Evolutionary conservation across 2,113 vertebrate genomes (phyloP).

Genomic region (Motacilla alba): DNA sequence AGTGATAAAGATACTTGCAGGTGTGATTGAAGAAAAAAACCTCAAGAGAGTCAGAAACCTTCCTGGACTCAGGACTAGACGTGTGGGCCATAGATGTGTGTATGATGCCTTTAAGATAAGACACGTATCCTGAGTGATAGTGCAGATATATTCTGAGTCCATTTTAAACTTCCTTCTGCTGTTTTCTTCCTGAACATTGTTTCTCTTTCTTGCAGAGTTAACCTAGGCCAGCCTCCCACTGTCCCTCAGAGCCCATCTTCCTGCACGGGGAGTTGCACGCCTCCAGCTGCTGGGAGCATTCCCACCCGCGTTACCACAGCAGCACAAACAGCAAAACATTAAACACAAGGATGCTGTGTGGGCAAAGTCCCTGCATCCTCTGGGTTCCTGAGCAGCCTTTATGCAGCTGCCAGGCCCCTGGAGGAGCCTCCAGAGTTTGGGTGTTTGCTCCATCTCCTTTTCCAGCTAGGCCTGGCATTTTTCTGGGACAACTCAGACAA

Average conservation of each 20-base stretch:
- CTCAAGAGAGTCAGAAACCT: not conserved
- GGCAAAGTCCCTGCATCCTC: not conserved
- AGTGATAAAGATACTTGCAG: not conserved
- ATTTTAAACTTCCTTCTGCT: not conserved
- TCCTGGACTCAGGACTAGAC: not conserved
- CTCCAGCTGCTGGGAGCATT: not conserved
- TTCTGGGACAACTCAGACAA: not conserved
- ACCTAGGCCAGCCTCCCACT: not conserved
- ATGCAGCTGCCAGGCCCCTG: not conserved
- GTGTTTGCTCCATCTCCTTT: not conserved
- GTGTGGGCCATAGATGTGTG: fast-evolving
- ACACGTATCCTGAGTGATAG: fast-evolving
- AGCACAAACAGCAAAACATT: constrained; percentile 28
- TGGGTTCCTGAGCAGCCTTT: fast-evolving
- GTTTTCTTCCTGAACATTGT: not conserved
- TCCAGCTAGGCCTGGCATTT: not conserved
- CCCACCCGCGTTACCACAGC: constrained; percentile 7
- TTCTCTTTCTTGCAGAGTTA: not conserved
- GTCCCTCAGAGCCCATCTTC: not conserved
- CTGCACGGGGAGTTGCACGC: not conserved
- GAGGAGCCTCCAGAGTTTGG: not conserved
- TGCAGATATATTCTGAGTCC: not conserved
- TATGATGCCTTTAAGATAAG: not conserved
- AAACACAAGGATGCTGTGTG: not conserved
- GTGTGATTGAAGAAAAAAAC: not conserved